A percentile compares a stretch with the other conserved stretches of the same genome.
phyloP scores from a whole-genome alignment of 1,140 invertebrate genomes.

The Aphis craccivora region DNA sequence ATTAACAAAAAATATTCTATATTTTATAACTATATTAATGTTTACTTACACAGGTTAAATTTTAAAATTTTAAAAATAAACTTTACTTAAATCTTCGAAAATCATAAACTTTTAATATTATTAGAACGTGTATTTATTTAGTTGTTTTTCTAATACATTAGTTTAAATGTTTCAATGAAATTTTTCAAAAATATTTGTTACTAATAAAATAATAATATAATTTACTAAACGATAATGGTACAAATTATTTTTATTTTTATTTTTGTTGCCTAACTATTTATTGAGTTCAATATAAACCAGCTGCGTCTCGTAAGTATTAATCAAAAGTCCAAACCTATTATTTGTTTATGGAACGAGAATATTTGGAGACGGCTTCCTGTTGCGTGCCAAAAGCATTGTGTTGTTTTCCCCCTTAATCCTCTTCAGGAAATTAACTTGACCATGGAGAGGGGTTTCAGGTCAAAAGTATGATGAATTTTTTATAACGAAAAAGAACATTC shows the following conservation, averaged over 20 bases:
- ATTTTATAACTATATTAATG: not conserved
- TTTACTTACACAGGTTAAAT: no score
- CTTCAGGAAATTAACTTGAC: conserved; percentile 28
- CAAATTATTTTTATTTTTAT: not conserved
- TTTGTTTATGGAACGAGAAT: not conserved
- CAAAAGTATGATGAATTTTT: conserved; percentile 24
- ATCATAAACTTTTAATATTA: not conserved
- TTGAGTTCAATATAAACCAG: not conserved
- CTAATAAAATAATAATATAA: not conserved
- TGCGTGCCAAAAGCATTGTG: conserved; percentile 47
- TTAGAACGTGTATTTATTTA: not conserved
- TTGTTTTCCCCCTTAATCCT: not conserved
- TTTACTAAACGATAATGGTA: not conserved
- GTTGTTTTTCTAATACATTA: not conserved
- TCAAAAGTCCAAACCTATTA: conserved; percentile 26
- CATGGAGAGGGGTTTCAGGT: not conserved
- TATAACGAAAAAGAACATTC: not conserved
- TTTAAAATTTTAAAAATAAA: not conserved
- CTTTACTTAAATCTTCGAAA: not conserved
- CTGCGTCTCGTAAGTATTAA: not conserved
- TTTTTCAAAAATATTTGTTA: not conserved
- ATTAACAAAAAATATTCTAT: not conserved
- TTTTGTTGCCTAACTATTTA: not conserved
- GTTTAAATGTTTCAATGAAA: not conserved
- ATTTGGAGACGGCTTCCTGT: not conserved